Base-by-base conservation (phyloP, 2,113 vertebrate genomes). In the Eptesicus fuscus region DNA sequence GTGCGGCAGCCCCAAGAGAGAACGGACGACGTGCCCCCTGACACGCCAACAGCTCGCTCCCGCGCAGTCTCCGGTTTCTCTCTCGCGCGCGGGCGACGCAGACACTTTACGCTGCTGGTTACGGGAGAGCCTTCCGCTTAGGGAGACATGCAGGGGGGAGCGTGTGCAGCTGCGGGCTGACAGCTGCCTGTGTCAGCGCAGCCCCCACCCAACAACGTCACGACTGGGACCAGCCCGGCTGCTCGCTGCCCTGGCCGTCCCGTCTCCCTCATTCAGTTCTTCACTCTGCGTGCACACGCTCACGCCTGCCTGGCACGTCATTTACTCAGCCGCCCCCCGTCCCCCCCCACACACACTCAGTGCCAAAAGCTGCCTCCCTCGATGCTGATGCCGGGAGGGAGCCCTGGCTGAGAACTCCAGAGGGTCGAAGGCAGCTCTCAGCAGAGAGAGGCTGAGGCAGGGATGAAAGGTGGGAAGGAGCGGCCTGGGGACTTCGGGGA, bases 261-360 rank as follows among this genome's bases (percentile, higher is more conserved):
- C 35, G 25, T 17, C 80, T 35, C 32, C 40, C 30, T 17, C 42
- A 0, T 5, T 53, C 82, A 11, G 3, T 53, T 4, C 28, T 1
- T n/a, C 37, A 1, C 56, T 42, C 47, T 0, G 0, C 0, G 16
- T 1, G 53, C 35, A 4, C 0, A 0, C 10, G 4, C 3, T n/a
- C 70, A 7, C 28, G 17, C 70, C 69, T 5, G 32, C 70, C 0
- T 16, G 0, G 1, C 5, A 16, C 3, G 5, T 23, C 4, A 4
- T 7, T 8, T 1, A 20, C n/a, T 30, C 70, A 10, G 42, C 4
- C 69, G 4, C 2, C 1, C 7, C 1, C 23, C 4, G 37, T 37
- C 37, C 37, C 4, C 42, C 14, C 1, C 3, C 49, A 28, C 59
- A 61, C 59, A 30, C 0, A 0, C 23, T 76, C 63, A 8, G 18